Percentiles rank a stretch among this genome's conserved stretches.
These are phyloP conservation scores for Acanthosepion pharaonis DNA, from an alignment of 2,888 invertebrate species.

Conservation along the genomic window DNA sequence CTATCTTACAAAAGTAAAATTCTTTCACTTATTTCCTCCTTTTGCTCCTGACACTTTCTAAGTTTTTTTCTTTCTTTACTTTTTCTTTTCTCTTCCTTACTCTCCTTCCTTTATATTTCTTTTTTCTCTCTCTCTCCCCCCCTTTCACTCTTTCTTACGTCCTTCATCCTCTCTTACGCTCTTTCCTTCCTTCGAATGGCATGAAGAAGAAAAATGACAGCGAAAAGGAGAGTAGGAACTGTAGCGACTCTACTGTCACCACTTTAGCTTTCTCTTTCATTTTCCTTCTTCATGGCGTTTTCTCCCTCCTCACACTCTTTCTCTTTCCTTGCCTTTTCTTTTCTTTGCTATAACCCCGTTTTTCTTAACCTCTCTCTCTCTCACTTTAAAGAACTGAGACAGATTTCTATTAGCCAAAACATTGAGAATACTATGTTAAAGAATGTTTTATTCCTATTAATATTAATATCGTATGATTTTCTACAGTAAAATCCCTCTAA, in stretches of 20 bases:
- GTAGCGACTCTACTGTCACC: too few relatives aligned
- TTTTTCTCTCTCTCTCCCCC: not conserved
- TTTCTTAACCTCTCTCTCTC: not conserved
- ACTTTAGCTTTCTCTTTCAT: not conserved
- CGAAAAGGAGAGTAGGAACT: too few relatives aligned
- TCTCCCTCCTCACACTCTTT: not conserved
- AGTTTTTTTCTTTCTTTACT: not conserved
- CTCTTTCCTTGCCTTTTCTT: not conserved
- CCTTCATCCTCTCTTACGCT: not conserved
- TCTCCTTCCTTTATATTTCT: not conserved
- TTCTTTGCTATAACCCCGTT: not conserved
- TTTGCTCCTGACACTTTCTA: not conserved
- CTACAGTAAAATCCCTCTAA: not conserved
- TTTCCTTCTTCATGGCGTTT: fast-evolving
- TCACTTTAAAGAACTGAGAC: not conserved
- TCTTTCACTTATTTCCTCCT: not conserved
- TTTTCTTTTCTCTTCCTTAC: not conserved
- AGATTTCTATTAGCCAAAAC: too few relatives aligned
- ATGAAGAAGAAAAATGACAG: too few relatives aligned
- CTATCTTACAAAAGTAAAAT: not conserved
- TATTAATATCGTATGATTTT: not conserved
- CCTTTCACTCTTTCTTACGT: not conserved
- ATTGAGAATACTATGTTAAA: not conserved
- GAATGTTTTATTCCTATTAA: not conserved
- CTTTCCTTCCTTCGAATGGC: too few relatives aligned